Conservation (phyloP, 2,888 invertebrate genomes). For the Agrotis clavis region DNA sequence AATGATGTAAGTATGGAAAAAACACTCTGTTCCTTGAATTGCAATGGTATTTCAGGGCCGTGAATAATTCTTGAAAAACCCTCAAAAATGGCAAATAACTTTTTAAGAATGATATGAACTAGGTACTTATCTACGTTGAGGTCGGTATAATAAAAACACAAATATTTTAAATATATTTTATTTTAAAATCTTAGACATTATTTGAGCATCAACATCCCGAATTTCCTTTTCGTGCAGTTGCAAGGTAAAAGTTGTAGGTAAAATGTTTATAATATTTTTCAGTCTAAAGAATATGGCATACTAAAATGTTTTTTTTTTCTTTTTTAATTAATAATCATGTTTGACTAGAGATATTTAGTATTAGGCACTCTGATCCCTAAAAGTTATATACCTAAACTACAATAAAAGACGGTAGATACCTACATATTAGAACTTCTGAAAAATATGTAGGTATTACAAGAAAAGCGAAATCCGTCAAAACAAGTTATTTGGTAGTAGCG, state of each 20-base stretch:
- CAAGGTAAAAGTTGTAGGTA: neutral
- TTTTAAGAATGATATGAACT: no score
- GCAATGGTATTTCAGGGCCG: no score
- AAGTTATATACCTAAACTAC: neutral
- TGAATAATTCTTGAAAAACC: no score
- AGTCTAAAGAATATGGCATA: neutral
- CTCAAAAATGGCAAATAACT: no score
- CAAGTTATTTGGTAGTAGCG: slow-evolving; percentile 15
- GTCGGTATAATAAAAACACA: neutral
- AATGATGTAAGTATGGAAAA: no score
- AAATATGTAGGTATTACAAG: neutral
- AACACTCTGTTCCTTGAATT: no score
- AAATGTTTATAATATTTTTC: neutral
- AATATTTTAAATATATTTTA: neutral
- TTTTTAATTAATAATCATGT: no score
- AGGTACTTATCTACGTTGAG: no score
- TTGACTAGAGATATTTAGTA: no score
- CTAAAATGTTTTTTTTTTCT: no score
- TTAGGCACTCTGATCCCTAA: neutral
- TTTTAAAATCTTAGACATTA: slow-evolving; percentile 6
- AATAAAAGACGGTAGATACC: neutral
- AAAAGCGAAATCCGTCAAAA: neutral
- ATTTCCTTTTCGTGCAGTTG: neutral
- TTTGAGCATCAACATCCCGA: neutral
- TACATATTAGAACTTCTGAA: neutral